These are phyloP conservation scores for Globicephala melas DNA, from an alignment of 2,113 vertebrate species.

Conservation along the genomic window DNA sequence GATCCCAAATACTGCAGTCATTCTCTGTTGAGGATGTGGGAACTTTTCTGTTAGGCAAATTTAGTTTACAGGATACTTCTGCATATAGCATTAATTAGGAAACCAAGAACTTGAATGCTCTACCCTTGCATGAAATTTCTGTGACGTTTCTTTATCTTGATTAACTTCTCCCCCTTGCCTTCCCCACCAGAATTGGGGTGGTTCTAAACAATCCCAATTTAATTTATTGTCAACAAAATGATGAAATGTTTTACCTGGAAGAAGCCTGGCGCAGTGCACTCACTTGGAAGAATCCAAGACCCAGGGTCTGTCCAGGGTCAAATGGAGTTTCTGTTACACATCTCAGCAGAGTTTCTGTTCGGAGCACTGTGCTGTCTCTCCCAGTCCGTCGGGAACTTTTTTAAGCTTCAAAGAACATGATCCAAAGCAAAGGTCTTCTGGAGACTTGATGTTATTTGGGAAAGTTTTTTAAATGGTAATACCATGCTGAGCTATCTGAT, in stretches of 20 bases:
- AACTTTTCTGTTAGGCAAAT: constrained; percentile 51
- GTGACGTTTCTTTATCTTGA: constrained; percentile 52
- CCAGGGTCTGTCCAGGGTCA: background rate
- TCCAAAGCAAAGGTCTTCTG: constrained; percentile 55
- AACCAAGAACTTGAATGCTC: constrained; percentile 32
- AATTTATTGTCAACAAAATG: constrained; percentile 46
- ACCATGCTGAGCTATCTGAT: constrained; percentile 35
- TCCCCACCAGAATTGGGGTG: constrained; percentile 34
- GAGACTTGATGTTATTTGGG: constrained; percentile 48
- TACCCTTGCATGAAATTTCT: constrained; percentile 54
- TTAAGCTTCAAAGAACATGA: constrained; percentile 51
- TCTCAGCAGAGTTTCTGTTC: constrained; percentile 57
- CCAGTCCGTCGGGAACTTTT: constrained; percentile 42
- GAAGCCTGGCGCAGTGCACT: constrained; percentile 30
- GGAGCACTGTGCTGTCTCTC: constrained; percentile 43
- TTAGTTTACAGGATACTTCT: constrained; percentile 56
- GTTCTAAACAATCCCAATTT: constrained; percentile 32
- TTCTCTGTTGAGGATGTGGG: constrained; percentile 30
- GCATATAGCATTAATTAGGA: constrained; percentile 55
- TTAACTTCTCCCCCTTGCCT: constrained; percentile 25
- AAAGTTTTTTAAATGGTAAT: constrained; percentile 45
- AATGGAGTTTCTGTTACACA: constrained; percentile 23
- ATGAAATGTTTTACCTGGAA: constrained; percentile 50
- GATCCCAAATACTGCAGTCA: constrained; percentile 17
- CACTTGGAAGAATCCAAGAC: constrained; percentile 53